Evolutionary conservation across 2,888 invertebrate species (phyloP).

Genomic region (Thumatha senex): DNA sequence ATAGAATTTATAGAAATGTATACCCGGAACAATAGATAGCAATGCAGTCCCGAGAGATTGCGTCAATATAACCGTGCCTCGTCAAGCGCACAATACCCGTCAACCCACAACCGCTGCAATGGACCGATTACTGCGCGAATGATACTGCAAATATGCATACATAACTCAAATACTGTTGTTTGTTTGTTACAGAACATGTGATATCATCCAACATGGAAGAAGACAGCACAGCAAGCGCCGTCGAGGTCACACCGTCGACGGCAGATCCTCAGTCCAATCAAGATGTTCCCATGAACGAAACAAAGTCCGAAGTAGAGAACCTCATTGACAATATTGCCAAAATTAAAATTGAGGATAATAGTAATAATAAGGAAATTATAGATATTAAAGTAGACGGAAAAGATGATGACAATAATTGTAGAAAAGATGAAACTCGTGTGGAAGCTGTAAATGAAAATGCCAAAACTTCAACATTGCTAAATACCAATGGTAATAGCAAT

Average conservation of each 20-base stretch:
- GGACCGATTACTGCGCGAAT: conserved; percentile 50
- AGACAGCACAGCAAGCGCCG: conserved; percentile 48
- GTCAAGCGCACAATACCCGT: conserved; percentile 53
- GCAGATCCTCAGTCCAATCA: conserved; percentile 45
- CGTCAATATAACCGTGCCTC: conserved; percentile 40
- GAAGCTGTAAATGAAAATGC: conserved; percentile 43
- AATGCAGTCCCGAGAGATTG: conserved; percentile 58
- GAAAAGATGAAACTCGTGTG: conserved; percentile 44
- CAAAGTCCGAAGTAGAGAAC: conserved; percentile 40
- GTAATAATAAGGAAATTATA: conserved; percentile 40
- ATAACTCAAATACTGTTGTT: conserved; percentile 29
- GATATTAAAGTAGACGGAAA: conserved; percentile 36
- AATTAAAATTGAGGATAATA: conserved; percentile 35
- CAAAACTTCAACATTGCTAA: conserved; percentile 28
- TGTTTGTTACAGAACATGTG: conserved; percentile 78
- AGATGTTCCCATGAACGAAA: conserved; percentile 38
- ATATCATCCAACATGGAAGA: conserved; percentile 69
- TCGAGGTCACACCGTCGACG: conserved; percentile 44
- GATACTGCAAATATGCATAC: conserved; percentile 20
- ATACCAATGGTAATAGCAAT: conserved; percentile 43
- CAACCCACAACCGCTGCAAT: conserved; percentile 49
- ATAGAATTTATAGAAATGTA: conserved; percentile 41
- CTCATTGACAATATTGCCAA: conserved; percentile 35
- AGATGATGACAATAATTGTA: conserved; percentile 35
- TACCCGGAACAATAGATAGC: conserved; percentile 51